phyloP scores from a whole-genome alignment of 2,113 vertebrate genomes.

The Falcunculus frontatus region DNA sequence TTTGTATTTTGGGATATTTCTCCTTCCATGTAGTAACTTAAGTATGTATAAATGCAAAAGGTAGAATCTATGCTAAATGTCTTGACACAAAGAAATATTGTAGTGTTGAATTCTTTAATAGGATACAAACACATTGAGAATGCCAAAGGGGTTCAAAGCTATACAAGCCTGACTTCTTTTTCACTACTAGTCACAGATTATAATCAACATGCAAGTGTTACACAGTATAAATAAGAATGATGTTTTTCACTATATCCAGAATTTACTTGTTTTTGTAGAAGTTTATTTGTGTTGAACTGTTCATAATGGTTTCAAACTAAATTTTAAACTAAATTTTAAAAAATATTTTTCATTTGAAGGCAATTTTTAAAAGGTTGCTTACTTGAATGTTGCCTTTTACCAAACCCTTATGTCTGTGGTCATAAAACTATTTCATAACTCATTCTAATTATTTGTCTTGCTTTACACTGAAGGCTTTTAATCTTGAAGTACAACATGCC shows the following conservation, averaged over 20 bases:
- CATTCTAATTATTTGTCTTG: not conserved
- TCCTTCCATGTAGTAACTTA: not conserved
- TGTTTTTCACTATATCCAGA: not conserved
- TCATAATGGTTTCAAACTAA: not conserved
- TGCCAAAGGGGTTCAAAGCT: not conserved
- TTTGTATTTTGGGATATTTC: not conserved
- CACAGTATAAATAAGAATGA: not conserved
- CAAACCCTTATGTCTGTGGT: not conserved
- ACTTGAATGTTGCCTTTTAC: not conserved
- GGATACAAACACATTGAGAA: not conserved
- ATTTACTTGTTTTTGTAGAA: not conserved
- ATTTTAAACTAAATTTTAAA: not conserved
- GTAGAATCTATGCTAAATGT: not conserved
- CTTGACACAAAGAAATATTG: not conserved
- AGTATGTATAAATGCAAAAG: not conserved
- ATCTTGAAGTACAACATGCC: not conserved
- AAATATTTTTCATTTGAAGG: not conserved
- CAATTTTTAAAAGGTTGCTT: not conserved
- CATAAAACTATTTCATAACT: not conserved
- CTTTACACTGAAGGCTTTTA: not conserved
- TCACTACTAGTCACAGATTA: not conserved
- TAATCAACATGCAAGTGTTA: not conserved
- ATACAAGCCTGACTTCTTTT: not conserved
- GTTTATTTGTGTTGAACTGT: not conserved
- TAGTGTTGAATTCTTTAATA: not conserved